Percentiles rank a stretch among this genome's conserved stretches.
Conservation (phyloP, 2,113 vertebrate genomes). For the Antigone vipio region DNA sequence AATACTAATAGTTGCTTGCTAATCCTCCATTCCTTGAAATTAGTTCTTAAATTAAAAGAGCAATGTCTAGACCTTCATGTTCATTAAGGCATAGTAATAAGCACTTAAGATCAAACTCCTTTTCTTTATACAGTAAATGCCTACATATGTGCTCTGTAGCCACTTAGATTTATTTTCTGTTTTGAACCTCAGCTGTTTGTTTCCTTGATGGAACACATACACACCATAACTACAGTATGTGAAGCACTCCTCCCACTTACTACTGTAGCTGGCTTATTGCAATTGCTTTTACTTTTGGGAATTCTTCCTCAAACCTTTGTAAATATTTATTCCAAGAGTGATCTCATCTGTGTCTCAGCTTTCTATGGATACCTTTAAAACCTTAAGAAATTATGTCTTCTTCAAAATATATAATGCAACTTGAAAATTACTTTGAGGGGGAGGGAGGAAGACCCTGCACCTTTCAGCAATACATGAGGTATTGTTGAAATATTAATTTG, state of each 20-base stretch:
- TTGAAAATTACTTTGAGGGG: neutral
- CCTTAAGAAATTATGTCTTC: neutral
- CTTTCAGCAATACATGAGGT: neutral
- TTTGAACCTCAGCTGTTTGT: constrained; percentile 8
- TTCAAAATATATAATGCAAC: neutral
- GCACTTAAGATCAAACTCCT: neutral
- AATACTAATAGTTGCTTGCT: neutral
- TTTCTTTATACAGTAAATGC: neutral
- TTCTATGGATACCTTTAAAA: neutral
- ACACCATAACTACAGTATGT: neutral
- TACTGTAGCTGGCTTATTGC: neutral
- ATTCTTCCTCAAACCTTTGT: neutral
- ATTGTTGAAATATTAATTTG: neutral
- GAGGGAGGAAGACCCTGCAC: neutral
- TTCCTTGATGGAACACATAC: neutral
- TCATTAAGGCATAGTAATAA: neutral
- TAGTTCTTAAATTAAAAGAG: neutral
- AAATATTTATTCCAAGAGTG: neutral
- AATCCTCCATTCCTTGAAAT: neutral
- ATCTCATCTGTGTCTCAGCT: neutral
- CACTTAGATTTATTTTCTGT: constrained; percentile 25
- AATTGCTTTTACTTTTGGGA: neutral
- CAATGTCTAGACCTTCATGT: neutral
- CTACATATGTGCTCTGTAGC: neutral
- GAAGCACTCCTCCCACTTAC: neutral